These are phyloP conservation scores for Streptopelia turtur DNA, from an alignment of 2,797 vertebrate genomes.

Conservation along the genomic window DNA sequence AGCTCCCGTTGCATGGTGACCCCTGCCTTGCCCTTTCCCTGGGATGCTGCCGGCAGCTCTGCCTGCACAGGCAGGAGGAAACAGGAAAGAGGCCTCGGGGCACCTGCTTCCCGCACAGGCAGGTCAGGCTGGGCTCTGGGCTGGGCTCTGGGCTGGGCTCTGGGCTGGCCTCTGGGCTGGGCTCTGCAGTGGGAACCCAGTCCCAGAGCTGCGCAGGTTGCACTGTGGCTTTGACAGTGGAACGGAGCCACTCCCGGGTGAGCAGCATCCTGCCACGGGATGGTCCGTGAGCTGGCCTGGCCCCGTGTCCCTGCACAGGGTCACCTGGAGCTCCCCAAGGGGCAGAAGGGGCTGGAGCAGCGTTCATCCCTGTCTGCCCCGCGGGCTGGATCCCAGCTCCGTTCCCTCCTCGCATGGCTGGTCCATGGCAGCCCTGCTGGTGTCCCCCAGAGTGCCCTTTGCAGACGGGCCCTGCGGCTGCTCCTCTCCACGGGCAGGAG, in stretches of 20 bases:
- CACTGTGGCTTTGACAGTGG: not conserved
- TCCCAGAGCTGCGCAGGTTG: fast-evolving
- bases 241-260: fast-evolving
- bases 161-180: too few relatives aligned
- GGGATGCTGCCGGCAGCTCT: not conserved
- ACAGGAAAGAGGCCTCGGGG: not conserved
- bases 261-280: fast-evolving
- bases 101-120: slow-evolving; percentile 6
- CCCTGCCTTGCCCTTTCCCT: not conserved
- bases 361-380: fast-evolving
- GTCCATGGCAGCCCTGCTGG: not conserved
- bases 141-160: too few relatives aligned
- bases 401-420: fast-evolving
- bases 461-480: fast-evolving
- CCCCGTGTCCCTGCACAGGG: fast-evolving
- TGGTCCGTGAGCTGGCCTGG: not conserved
- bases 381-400: not conserved
- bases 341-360: not conserved
- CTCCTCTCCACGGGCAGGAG: not conserved
- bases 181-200: not conserved
- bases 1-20: not conserved
- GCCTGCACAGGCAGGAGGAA: fast-evolving
- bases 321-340: not conserved
- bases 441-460: not conserved
- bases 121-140: not conserved